These are phyloP conservation scores for Philereme transversata DNA, from an alignment of 2,888 invertebrate species.

Conservation along the genomic window DNA sequence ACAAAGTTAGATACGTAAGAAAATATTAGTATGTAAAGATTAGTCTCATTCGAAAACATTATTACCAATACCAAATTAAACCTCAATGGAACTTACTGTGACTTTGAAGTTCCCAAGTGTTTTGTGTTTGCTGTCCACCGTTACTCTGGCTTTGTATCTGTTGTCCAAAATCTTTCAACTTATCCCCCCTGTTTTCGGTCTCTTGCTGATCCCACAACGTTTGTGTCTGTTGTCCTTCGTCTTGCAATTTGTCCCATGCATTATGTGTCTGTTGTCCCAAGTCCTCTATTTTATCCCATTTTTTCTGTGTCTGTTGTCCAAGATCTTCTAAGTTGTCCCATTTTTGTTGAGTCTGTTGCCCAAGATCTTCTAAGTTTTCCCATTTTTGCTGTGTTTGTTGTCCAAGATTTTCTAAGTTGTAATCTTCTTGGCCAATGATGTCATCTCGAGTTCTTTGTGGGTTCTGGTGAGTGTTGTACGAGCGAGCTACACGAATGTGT, in stretches of 20 bases:
- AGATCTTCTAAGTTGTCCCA: conserved; percentile 44
- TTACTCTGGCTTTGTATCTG: conserved; percentile 46
- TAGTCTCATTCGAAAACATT: conserved; percentile 11
- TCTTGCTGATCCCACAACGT: conserved; percentile 45
- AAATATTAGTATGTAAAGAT: background rate
- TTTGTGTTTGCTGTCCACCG: conserved; percentile 29
- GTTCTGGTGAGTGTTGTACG: conserved; percentile 49
- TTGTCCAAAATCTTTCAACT: conserved; percentile 50
- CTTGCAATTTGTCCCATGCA: conserved; percentile 41
- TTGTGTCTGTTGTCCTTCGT: conserved; percentile 50
- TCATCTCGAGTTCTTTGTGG: conserved; percentile 23
- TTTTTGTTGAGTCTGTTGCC: conserved; percentile 44
- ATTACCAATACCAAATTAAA: conserved; percentile 24
- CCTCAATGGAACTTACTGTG: conserved; percentile 36
- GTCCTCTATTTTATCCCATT: conserved; percentile 29
- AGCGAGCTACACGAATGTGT: conserved; percentile 62
- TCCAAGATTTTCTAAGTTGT: conserved; percentile 34
- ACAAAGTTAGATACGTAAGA: conserved; percentile 10
- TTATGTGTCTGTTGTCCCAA: conserved; percentile 47
- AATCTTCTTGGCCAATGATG: conserved; percentile 26
- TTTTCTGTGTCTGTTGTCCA: conserved; percentile 44
- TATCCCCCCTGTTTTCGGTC: conserved; percentile 42
- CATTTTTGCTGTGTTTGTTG: conserved; percentile 51
- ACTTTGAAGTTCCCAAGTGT: conserved; percentile 44
- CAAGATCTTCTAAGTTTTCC: conserved; percentile 41